phyloP scores from a whole-genome alignment of 2,888 invertebrate species.

The Tethea ocularis region DNA sequence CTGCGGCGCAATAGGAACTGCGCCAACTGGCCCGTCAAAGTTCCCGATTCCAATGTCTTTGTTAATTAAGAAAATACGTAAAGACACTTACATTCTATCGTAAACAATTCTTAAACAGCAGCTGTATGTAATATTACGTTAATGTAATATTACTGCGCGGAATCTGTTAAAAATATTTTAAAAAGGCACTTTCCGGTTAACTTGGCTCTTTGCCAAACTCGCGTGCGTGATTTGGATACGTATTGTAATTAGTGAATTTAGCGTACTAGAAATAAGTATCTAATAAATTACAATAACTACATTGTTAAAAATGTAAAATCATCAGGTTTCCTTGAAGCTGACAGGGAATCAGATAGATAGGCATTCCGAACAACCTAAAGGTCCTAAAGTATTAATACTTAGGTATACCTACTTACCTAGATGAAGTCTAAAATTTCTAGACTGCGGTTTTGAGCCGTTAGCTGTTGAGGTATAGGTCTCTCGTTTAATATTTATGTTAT shows the following conservation, averaged over 20 bases:
- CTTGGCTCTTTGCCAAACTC: background rate
- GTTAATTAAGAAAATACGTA: background rate
- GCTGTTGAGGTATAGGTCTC: too few species aligned
- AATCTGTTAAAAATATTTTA: background rate
- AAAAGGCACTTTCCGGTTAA: background rate
- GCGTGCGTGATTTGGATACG: background rate
- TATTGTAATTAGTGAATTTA: constrained; percentile 1
- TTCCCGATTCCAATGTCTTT: too few species aligned
- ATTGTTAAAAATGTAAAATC: background rate
- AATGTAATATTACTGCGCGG: constrained; percentile 2
- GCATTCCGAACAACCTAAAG: too few species aligned
- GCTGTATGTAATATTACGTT: background rate
- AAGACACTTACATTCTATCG: background rate
- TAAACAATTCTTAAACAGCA: background rate
- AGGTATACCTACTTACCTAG: too few species aligned
- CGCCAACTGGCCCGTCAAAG: too few species aligned
- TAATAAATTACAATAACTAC: background rate
- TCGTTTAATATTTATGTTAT: too few species aligned
- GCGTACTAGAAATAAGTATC: background rate
- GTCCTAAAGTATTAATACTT: too few species aligned
- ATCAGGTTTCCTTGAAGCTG: background rate
- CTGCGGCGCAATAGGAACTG: too few species aligned
- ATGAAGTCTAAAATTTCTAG: too few species aligned
- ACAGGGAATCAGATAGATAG: too few species aligned
- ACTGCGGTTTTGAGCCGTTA: too few species aligned